A percentile compares a stretch with the other conserved stretches of the same genome.
Evolutionary conservation across 92 coral and sea anemone species (phyloP).

Genomic region (Phymanthus crucifer): DNA sequence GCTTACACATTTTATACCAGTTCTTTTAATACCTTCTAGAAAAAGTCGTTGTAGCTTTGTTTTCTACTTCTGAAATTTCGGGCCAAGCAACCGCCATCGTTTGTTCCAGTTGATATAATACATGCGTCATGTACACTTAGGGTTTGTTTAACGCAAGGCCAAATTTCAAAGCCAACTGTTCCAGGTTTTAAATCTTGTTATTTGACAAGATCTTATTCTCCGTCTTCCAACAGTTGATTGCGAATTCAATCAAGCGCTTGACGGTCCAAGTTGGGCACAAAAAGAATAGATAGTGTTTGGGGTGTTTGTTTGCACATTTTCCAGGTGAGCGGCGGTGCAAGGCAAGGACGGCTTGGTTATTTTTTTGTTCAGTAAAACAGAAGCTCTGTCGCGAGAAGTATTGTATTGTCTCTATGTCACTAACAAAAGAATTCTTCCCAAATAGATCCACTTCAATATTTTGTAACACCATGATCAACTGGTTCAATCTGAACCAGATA

Average conservation of each 20-base stretch:
- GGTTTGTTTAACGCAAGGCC: too few relatives aligned
- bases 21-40: neutral
- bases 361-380: neutral
- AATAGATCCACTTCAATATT: neutral
- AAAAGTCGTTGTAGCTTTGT: neutral
- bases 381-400: neutral
- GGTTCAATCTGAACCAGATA: neutral
- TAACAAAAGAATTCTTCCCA: neutral
- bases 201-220: too few relatives aligned
- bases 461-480: neutral
- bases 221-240: neutral
- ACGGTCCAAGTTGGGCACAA: neutral
- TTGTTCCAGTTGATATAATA: too few relatives aligned
- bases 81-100: too few relatives aligned
- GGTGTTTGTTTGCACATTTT: constrained; percentile 25
- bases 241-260: neutral
- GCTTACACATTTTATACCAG: neutral
- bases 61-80: too few relatives aligned
- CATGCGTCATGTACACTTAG: too few relatives aligned
- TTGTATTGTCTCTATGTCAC: neutral
- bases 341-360: neutral
- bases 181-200: neutral
- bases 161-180: neutral
- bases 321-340: constrained; percentile 27
- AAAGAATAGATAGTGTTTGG: constrained; percentile 8